Evolutionary conservation across 2,797 vertebrate species (phyloP).

Genomic region (Chrosomus eos): DNA sequence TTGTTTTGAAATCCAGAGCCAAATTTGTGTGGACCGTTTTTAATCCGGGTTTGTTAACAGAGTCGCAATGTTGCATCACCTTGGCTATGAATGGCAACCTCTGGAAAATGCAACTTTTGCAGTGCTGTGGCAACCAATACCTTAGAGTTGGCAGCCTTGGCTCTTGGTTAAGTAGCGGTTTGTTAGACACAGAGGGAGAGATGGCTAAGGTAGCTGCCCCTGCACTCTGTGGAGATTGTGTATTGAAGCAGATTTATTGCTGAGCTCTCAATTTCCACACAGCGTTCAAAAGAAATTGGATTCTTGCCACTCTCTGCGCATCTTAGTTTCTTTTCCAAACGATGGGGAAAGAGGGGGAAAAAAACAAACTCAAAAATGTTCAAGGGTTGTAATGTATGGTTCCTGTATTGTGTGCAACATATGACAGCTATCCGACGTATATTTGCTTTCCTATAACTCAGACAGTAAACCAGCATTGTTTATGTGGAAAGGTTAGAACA

Average conservation of each 20-base stretch:
- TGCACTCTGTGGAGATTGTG: constrained; percentile 44
- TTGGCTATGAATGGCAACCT: constrained; percentile 46
- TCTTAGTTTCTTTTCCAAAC: constrained; percentile 40
- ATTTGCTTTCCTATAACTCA: background rate
- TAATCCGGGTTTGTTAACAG: constrained; percentile 31
- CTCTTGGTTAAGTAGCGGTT: constrained; percentile 55
- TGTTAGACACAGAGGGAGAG: constrained; percentile 50
- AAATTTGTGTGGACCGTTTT: constrained; percentile 39
- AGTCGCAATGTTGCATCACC: constrained; percentile 59
- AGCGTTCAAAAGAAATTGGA: constrained; percentile 51
- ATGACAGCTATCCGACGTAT: background rate
- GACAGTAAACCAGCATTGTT: background rate
- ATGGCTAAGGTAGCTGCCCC: constrained; percentile 45
- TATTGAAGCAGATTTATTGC: constrained; percentile 60
- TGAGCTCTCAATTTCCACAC: constrained; percentile 54
- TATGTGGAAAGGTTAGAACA: too few species aligned
- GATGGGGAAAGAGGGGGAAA: background rate
- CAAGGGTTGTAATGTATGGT: background rate
- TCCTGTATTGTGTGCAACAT: background rate
- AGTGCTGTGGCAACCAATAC: constrained; percentile 49
- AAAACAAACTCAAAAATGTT: background rate
- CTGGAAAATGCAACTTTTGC: constrained; percentile 52
- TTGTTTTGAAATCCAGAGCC: constrained; percentile 31
- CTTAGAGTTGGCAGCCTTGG: constrained; percentile 48
- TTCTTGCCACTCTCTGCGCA: constrained; percentile 37